phyloP scores from a whole-genome alignment of 2,797 vertebrate genomes.

The Diglossa cyanea region DNA sequence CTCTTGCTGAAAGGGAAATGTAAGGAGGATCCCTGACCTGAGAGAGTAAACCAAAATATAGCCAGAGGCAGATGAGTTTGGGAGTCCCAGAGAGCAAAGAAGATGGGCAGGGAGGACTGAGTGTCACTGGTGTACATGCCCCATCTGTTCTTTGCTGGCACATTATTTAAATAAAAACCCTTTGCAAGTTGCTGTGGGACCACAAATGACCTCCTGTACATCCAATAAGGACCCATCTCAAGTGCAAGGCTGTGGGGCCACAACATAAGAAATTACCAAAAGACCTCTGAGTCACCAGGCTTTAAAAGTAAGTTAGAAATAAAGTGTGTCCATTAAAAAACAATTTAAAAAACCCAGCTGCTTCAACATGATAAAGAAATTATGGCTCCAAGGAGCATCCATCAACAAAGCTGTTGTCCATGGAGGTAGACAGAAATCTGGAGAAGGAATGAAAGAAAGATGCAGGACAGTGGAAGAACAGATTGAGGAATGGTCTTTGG shows the following conservation, averaged over 20 bases:
- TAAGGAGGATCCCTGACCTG: not conserved
- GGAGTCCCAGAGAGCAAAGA: not conserved
- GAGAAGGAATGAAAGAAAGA: not conserved
- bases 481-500: not conserved
- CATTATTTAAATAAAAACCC: not conserved
- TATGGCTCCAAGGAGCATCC: not conserved
- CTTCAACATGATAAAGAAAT: not conserved
- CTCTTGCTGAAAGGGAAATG: not conserved
- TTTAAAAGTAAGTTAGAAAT: not conserved
- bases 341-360: accelerated
- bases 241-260: not conserved
- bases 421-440: not conserved
- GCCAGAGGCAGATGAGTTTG: not conserved
- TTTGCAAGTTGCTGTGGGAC: not conserved
- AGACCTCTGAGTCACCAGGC: not conserved
- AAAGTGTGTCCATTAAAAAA: not conserved
- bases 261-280: not conserved
- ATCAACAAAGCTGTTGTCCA: not conserved
- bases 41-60: not conserved
- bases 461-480: not conserved
- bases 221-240: not conserved
- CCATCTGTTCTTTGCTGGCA: not conserved
- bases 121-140: not conserved
- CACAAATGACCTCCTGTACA: not conserved
- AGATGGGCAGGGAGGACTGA: not conserved